phyloP scores from a whole-genome alignment of 92 coral and sea anemone genomes.

The Nematostella vectensis region DNA sequence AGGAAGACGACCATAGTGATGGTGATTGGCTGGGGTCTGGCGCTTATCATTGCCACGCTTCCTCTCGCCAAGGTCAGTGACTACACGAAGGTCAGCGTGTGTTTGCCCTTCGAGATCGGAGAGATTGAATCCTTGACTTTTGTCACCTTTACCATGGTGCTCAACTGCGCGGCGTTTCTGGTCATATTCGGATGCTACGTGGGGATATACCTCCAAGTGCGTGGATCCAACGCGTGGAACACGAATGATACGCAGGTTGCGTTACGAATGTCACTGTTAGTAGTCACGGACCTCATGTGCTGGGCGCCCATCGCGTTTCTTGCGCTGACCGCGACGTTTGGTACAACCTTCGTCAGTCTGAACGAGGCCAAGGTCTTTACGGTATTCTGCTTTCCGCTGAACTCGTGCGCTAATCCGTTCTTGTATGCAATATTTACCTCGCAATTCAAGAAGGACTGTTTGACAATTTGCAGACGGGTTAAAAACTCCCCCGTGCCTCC shows the following conservation, averaged over 20 bases:
- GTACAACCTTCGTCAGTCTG: conserved; percentile 61
- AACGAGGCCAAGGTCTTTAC: conserved; percentile 81
- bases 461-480: conserved; percentile 61
- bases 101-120: conserved; percentile 86
- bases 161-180: conserved; percentile 71
- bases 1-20: conserved; percentile 72
- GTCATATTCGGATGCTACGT: conserved; percentile 81
- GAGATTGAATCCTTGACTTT: conserved; percentile 65
- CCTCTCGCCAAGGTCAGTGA: conserved; percentile 72
- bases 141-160: conserved; percentile 52
- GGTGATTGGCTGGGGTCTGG: conserved; percentile 68
- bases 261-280: conserved; percentile 81
- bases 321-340: conserved; percentile 81
- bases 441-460: conserved; percentile 86
- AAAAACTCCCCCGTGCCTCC: conserved; percentile 57
- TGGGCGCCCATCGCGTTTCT: conserved; percentile 95
- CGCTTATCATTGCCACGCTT: conserved; percentile 61
- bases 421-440: conserved; percentile 85
- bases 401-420: conserved; percentile 94
- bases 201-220: conserved; percentile 73
- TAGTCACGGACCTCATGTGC: conserved; percentile 86
- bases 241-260: conserved; percentile 91
- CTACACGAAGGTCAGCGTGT: conserved; percentile 83
- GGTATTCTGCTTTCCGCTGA: conserved; percentile 82
- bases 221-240: conserved; percentile 99